Conservation (phyloP, 1,140 invertebrate species). For the Steinernema khuongi region DNA sequence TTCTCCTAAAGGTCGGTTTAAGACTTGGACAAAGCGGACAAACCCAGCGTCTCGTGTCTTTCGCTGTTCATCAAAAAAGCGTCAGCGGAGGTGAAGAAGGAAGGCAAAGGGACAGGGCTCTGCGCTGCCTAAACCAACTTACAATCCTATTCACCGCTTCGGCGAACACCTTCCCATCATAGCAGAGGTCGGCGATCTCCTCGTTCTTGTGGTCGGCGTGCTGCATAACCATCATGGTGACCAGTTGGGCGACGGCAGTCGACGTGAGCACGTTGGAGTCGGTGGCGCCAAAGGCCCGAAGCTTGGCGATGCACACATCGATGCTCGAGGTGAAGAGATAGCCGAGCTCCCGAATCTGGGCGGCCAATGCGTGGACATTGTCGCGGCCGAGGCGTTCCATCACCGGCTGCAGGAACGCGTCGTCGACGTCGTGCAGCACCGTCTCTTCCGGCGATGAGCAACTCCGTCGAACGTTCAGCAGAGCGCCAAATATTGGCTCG, state of each 20-base stretch:
- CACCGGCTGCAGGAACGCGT: not conserved
- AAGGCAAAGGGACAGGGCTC: not conserved
- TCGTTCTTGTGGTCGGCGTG: slow-evolving; percentile 21
- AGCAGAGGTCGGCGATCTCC: slow-evolving; percentile 19
- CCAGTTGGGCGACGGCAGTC: not conserved
- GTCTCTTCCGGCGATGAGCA: not conserved
- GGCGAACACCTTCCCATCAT: slow-evolving; percentile 27
- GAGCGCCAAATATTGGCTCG: not conserved
- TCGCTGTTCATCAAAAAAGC: too few relatives aligned
- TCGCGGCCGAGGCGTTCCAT: slow-evolving; percentile 1
- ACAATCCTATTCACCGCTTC: slow-evolving; percentile 63
- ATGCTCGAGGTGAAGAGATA: not conserved
- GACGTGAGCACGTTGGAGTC: not conserved
- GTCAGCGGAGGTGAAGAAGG: not conserved
- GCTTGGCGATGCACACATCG: not conserved
- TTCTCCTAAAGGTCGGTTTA: not conserved
- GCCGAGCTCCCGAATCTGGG: slow-evolving; percentile 11
- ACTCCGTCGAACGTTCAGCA: not conserved
- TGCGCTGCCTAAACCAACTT: not conserved
- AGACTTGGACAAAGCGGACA: not conserved
- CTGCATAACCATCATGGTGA: slow-evolving; percentile 20
- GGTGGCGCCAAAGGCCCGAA: not conserved
- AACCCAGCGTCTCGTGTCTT: too few relatives aligned
- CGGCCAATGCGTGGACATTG: not conserved
- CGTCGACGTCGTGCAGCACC: not conserved